These are phyloP conservation scores for Pelmatolapia mariae DNA, from an alignment of 2,113 vertebrate species.

Conservation along the genomic window DNA sequence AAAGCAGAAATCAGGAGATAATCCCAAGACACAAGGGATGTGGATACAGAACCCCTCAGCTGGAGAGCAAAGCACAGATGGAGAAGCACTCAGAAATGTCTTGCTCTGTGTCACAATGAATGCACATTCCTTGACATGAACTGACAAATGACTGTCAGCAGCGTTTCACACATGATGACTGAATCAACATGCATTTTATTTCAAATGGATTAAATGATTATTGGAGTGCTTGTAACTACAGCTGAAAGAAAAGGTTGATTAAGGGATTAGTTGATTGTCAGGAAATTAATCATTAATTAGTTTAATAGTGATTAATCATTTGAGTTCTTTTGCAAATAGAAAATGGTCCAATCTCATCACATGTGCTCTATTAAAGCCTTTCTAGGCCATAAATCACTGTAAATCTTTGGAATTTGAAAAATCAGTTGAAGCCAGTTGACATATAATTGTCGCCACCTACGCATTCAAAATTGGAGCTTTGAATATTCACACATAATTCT, in stretches of 20 bases:
- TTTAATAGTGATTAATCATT: neutral
- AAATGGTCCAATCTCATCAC: neutral
- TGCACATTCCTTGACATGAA: neutral
- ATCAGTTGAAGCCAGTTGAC: neutral
- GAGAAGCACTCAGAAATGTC: neutral
- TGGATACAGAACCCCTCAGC: neutral
- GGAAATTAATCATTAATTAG: neutral
- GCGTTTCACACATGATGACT: neutral
- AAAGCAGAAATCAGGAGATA: neutral
- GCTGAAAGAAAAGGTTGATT: neutral
- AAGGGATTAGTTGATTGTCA: neutral
- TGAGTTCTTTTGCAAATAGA: neutral
- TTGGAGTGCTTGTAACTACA: neutral
- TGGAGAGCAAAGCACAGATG: neutral
- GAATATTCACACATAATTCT: neutral
- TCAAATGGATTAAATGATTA: neutral
- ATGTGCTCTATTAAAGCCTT: neutral
- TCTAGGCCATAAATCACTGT: neutral
- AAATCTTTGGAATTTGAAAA: neutral
- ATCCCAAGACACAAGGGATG: neutral
- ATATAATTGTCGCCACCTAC: neutral
- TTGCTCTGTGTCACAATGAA: neutral
- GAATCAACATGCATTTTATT: neutral
- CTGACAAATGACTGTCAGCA: neutral
- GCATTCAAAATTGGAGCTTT: neutral